Base-by-base conservation (phyloP, 2,888 invertebrate genomes). In the Myopa testacea region DNA sequence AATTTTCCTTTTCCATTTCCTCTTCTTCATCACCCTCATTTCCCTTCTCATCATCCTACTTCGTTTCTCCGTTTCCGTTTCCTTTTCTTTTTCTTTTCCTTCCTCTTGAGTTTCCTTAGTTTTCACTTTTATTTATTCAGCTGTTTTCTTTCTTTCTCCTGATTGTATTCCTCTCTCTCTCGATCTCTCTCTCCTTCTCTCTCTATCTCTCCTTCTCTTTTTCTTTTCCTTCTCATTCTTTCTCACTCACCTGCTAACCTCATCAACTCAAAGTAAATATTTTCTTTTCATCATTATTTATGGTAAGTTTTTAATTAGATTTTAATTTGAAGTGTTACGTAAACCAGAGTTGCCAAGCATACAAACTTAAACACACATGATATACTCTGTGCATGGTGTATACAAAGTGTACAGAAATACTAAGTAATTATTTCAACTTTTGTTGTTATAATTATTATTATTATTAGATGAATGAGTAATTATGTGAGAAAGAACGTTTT, bases 261-360 rank as follows among this genome's bases (percentile, higher is more conserved):
- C 70, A 67, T 78, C 76, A 77, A 82, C 79, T 80, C 80, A 81
- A 81, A 82, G 82, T 76, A 82, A 82, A 82, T 82, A 81, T 82
- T 82, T 77, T 80, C 62, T 45, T 80, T 80, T 81, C 74, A 81
- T 82, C 80, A 79, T 79, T 79, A 80, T 78, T 80, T 79, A 80
- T 78, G 81, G 79, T 55, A 81, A 80, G 80, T 81, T 82, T 78
- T 81, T 82, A 82, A 82, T 81, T 82, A 80, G 81, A 80, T 81
- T 81, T 81, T 82, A 82, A 82, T 81, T 79, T 79, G 77, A 79
- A 80, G 82, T 81, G 80, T 78, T 78, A 62, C 58, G 76, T 78
- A 79, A 80, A 80, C 50, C 38, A 74, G 74, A 40, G 63, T 75
- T 52, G 74, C 70, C 62, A 74, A 16, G 70, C 70, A 62, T 60